phyloP scores from a whole-genome alignment of 2,888 invertebrate species.

The Aspidapion aeneum region DNA sequence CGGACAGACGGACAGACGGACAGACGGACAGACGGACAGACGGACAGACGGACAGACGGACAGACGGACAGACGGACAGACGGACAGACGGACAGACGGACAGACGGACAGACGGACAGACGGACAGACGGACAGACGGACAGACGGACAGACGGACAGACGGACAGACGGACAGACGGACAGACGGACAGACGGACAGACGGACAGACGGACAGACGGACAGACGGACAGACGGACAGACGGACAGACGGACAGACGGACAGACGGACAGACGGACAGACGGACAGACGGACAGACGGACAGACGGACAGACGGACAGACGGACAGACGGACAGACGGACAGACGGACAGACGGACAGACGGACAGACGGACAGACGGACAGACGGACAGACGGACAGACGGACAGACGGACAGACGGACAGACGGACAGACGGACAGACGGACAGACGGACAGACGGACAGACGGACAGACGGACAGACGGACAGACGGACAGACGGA shows the following conservation, averaged over 20 bases:
- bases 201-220: no score
- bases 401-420: constrained; percentile 3
- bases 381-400: neutral
- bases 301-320: neutral
- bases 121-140: no score
- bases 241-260: no score
- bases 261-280: neutral
- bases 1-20: constrained; percentile 13
- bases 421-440: constrained; percentile 1
- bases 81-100: no score
- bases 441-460: neutral
- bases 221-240: no score
- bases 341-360: neutral
- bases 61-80: no score
- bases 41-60: no score
- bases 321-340: neutral
- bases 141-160: no score
- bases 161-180: no score
- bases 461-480: neutral
- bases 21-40: no score
- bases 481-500: neutral
- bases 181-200: no score
- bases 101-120: no score
- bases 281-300: neutral
- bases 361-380: neutral